A percentile compares a stretch with the other conserved stretches of the same genome.
Conservation (phyloP, 2,888 invertebrate species). For the Drosophila siamana region DNA sequence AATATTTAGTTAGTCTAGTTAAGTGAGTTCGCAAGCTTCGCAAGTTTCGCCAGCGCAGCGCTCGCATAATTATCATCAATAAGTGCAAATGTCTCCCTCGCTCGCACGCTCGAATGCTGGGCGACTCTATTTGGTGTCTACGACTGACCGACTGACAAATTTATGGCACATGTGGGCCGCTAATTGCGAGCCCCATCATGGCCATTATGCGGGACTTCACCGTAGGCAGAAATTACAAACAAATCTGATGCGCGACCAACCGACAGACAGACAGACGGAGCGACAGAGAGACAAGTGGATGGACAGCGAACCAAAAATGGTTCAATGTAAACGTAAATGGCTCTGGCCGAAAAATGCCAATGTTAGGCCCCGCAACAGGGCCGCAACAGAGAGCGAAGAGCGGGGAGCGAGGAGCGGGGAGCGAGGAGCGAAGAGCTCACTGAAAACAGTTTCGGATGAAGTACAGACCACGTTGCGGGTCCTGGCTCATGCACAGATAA, state of each 20-base stretch:
- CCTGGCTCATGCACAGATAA: conserved; percentile 83
- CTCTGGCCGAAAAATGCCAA: conserved; percentile 30
- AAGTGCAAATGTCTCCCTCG: conserved; percentile 12
- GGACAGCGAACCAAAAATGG: conserved; percentile 15
- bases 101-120: not conserved
- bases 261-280: not conserved
- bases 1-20: not conserved
- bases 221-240: conserved; percentile 55
- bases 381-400: no score
- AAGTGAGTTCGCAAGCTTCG: not conserved
- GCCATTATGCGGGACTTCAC: conserved; percentile 77
- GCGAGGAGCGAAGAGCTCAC: no score
- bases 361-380: conserved; percentile 5
- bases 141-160: conserved; percentile 28
- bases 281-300: not conserved
- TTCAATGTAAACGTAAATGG: conserved; percentile 34
- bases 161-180: conserved; percentile 56
- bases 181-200: conserved; percentile 73
- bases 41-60: no score
- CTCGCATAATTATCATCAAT: conserved; percentile 24
- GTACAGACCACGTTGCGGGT: conserved; percentile 67
- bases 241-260: conserved; percentile 57
- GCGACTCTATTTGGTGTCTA: no score
- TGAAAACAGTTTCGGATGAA: conserved; percentile 38
- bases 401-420: no score